These are phyloP conservation scores for Onchidella celtica DNA, from an alignment of 2,888 invertebrate genomes.

Conservation along the genomic window DNA sequence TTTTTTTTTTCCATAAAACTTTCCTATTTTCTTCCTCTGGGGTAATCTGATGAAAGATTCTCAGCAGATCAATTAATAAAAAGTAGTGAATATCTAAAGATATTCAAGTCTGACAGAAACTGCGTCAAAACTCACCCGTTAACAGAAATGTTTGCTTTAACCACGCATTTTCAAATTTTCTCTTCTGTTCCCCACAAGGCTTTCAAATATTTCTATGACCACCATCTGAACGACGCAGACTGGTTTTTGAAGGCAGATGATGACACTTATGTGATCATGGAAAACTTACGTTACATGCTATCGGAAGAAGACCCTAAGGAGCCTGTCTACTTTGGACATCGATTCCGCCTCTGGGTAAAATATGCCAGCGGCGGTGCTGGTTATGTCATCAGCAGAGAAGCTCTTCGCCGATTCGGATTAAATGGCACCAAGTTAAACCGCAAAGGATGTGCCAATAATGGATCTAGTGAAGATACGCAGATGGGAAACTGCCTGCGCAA, in stretches of 20 bases:
- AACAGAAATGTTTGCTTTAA: no score
- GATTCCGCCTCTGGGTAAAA: conserved; percentile 70
- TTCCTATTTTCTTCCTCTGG: no score
- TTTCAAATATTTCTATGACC: conserved; percentile 84
- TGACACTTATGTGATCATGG: conserved; percentile 96
- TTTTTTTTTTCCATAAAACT: no score
- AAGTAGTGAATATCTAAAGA: no score
- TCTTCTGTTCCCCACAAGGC: neutral
- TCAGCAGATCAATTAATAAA: no score
- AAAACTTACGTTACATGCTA: conserved; percentile 87
- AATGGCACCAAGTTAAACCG: conserved; percentile 49
- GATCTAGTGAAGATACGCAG: conserved; percentile 72
- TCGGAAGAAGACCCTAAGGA: conserved; percentile 85
- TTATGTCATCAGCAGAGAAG: conserved; percentile 93
- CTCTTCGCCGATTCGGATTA: conserved; percentile 85
- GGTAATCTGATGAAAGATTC: no score
- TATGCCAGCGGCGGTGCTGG: conserved; percentile 84
- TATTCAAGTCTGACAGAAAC: no score
- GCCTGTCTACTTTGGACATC: conserved; percentile 89
- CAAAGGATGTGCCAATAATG: conserved; percentile 58
- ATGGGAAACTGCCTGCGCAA: conserved; percentile 70
- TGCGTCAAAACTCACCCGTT: no score
- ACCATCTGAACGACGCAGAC: conserved; percentile 91
- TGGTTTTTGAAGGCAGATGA: no score
- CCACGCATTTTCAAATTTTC: no score